These are phyloP conservation scores for Spodoptera littoralis DNA, from an alignment of 2,888 invertebrate genomes.

Conservation along the genomic window DNA sequence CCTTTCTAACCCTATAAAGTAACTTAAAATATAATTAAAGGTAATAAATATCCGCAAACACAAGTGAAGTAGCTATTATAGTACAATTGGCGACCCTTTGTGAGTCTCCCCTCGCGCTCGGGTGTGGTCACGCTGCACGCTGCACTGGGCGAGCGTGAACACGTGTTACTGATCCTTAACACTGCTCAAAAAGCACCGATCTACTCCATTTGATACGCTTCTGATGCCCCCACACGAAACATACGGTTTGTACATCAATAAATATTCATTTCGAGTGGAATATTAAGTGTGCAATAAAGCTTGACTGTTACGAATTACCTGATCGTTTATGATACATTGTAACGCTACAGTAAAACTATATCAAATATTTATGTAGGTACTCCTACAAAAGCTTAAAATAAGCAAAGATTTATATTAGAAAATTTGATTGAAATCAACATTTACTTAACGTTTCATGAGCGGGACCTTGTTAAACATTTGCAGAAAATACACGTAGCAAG, in stretches of 20 bases:
- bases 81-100: constrained; percentile 74
- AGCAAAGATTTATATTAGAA: constrained; percentile 22
- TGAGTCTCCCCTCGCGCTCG: constrained; percentile 64
- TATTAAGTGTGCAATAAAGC: constrained; percentile 50
- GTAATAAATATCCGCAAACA: constrained; percentile 75
- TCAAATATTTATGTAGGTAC: too few relatives aligned
- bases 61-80: constrained; percentile 79
- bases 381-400: neutral
- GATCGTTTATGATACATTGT: constrained; percentile 23
- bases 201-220: constrained; percentile 80
- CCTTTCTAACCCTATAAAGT: constrained; percentile 3
- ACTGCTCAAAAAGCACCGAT: constrained; percentile 66
- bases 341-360: neutral
- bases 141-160: constrained; percentile 76
- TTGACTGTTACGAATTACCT: constrained; percentile 42
- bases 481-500: constrained; percentile 54
- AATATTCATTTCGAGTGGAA: constrained; percentile 62
- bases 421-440: constrained; percentile 43
- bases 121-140: constrained; percentile 73
- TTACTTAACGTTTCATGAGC: constrained; percentile 32
- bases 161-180: constrained; percentile 83
- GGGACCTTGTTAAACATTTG: constrained; percentile 38
- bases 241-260: constrained; percentile 68
- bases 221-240: constrained; percentile 74
- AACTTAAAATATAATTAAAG: constrained; percentile 57